Evolutionary conservation across 92 coral and sea anemone species (phyloP), one percentile per base, ranked within the genome.

Genomic region (Chrysogorgia sp.): DNA sequence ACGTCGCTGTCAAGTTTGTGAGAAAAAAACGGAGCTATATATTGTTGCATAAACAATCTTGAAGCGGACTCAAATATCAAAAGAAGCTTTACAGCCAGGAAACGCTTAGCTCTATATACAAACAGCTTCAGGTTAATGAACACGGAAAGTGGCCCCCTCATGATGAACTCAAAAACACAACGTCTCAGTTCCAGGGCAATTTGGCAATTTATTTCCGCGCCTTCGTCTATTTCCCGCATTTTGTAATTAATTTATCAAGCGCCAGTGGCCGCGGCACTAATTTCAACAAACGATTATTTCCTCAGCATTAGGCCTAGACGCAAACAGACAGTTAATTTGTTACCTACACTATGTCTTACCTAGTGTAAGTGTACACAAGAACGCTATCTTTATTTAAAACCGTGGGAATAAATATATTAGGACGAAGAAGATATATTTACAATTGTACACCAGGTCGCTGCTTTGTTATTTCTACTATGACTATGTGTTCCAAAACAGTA

Each of bases 231-330:
- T 72, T 72, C 79, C n/a, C n/a, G n/a, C 79, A 65, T 72, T 52
- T 72, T 72, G 45, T 53, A 72, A 72, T 72, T 72, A 72, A 72
- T 72, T 53, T 72, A 72, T 72, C 79, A 72, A 72, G 32, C 17
- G 6, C 2, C 3, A 13, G 10, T n/a, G 50, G 17, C 9, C 10
- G 17, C 50, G 50, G 45, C n/a, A n/a, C n/a, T 47, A 25, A 40
- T 52, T 53, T 72, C 52, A 56, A 72, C 64, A 72, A 26, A 50
- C 62, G 20, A 53, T 55, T 55, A 72, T 3, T 57, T 23, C 9
- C 31, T 30, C 7, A 14, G 63, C 63, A 23, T 57, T 57, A 57
- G 23, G 63, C 29, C 32, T 57, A 14, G 17, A 57, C 31, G 17
- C 63, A 57, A 14, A 57, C 34, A 57, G 63, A 23, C 50, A 17